These are phyloP conservation scores for Clunio marinus DNA, from an alignment of 2,888 invertebrate genomes.

Conservation along the genomic window DNA sequence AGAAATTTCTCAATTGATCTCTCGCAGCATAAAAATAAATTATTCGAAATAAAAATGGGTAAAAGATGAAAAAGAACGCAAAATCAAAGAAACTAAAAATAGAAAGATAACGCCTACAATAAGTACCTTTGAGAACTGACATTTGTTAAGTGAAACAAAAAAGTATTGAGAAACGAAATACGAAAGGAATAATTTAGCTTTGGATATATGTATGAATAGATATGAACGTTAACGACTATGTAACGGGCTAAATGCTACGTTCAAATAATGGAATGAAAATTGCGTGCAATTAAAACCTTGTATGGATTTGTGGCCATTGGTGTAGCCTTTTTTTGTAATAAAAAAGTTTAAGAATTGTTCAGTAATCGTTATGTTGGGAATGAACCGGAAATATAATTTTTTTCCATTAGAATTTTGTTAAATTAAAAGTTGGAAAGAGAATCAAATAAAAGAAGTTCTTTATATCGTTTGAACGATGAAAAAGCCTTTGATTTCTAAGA, in stretches of 20 bases:
- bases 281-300: slow-evolving; percentile 10
- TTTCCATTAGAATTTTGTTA: too few relatives aligned
- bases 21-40: too few relatives aligned
- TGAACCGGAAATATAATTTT: neutral
- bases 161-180: too few relatives aligned
- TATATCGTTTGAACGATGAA: neutral
- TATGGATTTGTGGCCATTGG: neutral
- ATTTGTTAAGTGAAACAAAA: neutral
- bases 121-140: neutral
- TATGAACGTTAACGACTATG: too few relatives aligned
- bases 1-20: too few relatives aligned
- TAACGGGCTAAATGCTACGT: neutral
- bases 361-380: neutral
- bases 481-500: neutral
- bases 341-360: neutral
- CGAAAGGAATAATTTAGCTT: neutral
- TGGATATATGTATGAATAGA: too few relatives aligned
- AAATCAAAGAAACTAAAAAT: too few relatives aligned
- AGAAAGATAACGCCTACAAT: slow-evolving; percentile 10
- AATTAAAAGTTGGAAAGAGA: neutral
- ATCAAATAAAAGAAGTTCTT: neutral
- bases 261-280: neutral
- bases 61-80: too few relatives aligned
- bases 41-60: too few relatives aligned
- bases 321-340: neutral